Base-by-base conservation (phyloP, 2,113 vertebrate genomes). In the Scartelaos histophorus region DNA sequence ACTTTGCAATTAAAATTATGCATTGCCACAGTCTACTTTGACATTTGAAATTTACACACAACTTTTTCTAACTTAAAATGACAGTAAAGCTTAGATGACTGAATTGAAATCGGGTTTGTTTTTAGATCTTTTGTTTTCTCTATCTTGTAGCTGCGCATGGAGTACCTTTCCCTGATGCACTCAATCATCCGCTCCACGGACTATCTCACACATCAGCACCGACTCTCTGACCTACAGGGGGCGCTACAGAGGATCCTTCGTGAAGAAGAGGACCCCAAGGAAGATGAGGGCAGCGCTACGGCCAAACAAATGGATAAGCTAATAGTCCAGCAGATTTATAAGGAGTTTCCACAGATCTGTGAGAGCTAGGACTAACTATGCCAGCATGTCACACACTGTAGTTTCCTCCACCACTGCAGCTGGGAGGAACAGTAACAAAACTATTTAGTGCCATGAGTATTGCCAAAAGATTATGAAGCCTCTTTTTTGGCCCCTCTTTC, bases 151-250 rank as follows among this genome's bases (percentile, higher is more conserved):
- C 89, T 99, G 84, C 92, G 98, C 74, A 97, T 97, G 96, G 97
- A 99, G 88, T 98, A 98, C 85, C 94, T 99, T 1, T 98, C 97
- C 60, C 94, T 99, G 89, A 98, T 99, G 97, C 95, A 96, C 35
- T 95, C 96, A 9, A 95, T 98, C 83, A 93, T 99, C 68, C 94
- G 95, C 89, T 95, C 97, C 72, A 98, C 98, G 0, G 94, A 96
- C 78, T 99, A 98, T 85, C 90, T 97, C 56, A 95, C 98, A 87
- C 98, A 99, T 86, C 94, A 91, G 82, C 98, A 99, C 90, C 95
- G 97, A 25, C 90, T 97, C 0, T 17, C 92, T 0, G 98, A 99
- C 92, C 93, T 99, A 86, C 96, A 94, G 86, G 95, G 93, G 53
- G 93, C 92, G 2, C 84, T 99, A 87, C 95, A 96, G 73, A 95